Conservation (phyloP, 2,113 vertebrate genomes). For the Calcarius ornatus region DNA sequence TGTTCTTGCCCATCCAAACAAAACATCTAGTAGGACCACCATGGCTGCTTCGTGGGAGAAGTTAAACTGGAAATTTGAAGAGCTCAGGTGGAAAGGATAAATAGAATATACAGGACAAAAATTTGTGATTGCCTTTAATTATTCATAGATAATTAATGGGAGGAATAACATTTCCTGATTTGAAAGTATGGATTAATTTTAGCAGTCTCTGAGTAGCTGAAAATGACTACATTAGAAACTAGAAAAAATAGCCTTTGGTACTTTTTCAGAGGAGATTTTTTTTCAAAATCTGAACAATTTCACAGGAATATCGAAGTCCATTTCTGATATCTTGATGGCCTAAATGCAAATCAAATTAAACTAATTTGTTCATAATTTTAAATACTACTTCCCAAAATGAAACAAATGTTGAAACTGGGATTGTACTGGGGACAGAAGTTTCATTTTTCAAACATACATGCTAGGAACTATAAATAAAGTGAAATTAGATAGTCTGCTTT, state of each 20-base stretch:
- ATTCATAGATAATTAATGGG: background rate
- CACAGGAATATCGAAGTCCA: background rate
- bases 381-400: background rate
- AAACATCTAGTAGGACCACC: background rate
- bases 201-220: background rate
- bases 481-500: conserved; percentile 10
- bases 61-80: background rate
- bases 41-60: background rate
- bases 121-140: background rate
- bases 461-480: background rate
- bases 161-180: background rate
- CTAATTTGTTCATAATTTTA: background rate
- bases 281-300: background rate
- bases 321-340: background rate
- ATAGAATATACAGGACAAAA: background rate
- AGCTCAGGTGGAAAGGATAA: background rate
- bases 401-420: background rate
- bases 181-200: background rate
- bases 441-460: background rate
- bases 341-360: background rate
- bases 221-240: background rate
- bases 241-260: background rate
- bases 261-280: background rate
- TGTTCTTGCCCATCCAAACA: background rate
- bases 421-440: background rate